A percentile compares a stretch with the other conserved stretches of the same genome.
Evolutionary conservation across 2,888 invertebrate species (phyloP).

Genomic region (Ochropacha duplaris): DNA sequence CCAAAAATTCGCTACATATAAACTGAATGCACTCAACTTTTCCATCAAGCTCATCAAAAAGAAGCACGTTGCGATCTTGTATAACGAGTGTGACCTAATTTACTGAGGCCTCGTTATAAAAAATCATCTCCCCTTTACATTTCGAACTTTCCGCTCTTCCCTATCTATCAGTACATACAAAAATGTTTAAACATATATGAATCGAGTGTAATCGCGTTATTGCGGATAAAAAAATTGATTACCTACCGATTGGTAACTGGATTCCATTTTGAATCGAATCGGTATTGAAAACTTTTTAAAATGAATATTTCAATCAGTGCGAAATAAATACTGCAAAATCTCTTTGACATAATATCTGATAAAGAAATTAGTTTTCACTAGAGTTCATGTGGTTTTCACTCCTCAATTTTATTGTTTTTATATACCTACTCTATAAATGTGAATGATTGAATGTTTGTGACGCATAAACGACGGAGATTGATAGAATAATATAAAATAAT

Average conservation of each 20-base stretch:
- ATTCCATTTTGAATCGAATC: conserved; percentile 31
- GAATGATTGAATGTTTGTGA: no score
- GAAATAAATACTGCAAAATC: background rate
- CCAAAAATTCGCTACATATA: conserved; percentile 11
- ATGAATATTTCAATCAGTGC: conserved; percentile 12
- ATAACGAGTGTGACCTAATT: conserved; percentile 39
- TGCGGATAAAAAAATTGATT: conserved; percentile 36
- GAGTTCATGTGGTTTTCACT: no score
- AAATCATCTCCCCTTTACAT: conserved; percentile 25
- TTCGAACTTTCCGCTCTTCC: conserved; percentile 5
- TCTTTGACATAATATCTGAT: background rate
- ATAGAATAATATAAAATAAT: no score
- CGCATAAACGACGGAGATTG: no score
- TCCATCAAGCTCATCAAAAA: conserved; percentile 16
- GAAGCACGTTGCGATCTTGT: conserved; percentile 28
- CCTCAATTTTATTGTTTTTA: background rate
- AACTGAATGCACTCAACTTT: conserved; percentile 28
- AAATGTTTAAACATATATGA: conserved; percentile 19
- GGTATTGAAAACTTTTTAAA: conserved; percentile 31
- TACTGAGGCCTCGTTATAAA: conserved; percentile 29
- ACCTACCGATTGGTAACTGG: conserved; percentile 31
- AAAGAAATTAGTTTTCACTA: background rate
- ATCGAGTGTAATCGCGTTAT: conserved; percentile 29
- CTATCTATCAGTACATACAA: background rate
- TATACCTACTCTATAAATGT: no score